Percentiles rank a stretch among this genome's conserved stretches.
Conservation (phyloP, 2,888 invertebrate genomes). For the Melinopterus prodromus region DNA sequence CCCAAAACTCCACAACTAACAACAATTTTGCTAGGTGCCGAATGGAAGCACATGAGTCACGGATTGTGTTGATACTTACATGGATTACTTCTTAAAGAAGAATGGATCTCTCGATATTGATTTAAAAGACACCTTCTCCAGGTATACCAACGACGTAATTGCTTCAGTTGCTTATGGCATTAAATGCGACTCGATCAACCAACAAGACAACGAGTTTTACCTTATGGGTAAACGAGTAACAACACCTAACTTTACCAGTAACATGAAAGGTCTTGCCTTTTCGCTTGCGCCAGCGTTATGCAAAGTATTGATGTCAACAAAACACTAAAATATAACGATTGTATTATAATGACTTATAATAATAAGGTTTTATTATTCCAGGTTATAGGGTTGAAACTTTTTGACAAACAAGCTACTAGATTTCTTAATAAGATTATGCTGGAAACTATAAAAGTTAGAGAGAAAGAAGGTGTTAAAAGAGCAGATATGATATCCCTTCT, state of each 20-base stretch:
- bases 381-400: conserved; percentile 30
- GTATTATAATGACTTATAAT: no score
- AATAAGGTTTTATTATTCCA: no score
- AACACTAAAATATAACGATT: no score
- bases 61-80: conserved; percentile 51
- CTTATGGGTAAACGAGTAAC: conserved; percentile 47
- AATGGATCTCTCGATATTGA: conserved; percentile 44
- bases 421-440: conserved; percentile 42
- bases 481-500: conserved; percentile 62
- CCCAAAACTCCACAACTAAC: no score
- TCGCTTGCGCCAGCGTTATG: not conserved
- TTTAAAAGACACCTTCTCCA: conserved; percentile 53
- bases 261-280: conserved; percentile 14
- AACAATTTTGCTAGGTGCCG: no score
- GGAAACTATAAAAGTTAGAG: conserved; percentile 36
- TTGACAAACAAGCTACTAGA: conserved; percentile 42
- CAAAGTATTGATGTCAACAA: no score
- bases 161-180: conserved; percentile 56
- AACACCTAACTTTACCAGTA: conserved; percentile 29
- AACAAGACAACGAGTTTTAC: conserved; percentile 55
- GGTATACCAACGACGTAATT: conserved; percentile 54
- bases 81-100: conserved; percentile 45
- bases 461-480: conserved; percentile 38
- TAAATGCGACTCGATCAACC: conserved; percentile 50
- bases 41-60: no score